Percentiles rank a stretch among this genome's conserved stretches.
These are phyloP conservation scores for Pygmarrhopalites habei DNA, from an alignment of 1,140 invertebrate species.

Conservation along the genomic window DNA sequence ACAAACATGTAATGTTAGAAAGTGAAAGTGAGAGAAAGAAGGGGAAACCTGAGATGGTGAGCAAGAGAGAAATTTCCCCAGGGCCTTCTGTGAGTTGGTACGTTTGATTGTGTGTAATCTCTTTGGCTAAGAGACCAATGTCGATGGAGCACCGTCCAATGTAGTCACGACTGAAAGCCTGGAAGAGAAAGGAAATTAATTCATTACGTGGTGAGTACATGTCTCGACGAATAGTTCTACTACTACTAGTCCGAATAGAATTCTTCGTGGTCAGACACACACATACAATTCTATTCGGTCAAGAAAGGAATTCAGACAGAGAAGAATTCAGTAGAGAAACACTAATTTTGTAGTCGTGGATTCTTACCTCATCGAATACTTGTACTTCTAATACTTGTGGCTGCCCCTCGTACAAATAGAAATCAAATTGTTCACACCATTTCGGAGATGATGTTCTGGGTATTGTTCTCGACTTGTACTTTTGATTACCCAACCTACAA, in stretches of 20 bases:
- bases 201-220: too few relatives aligned
- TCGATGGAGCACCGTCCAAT: conserved; percentile 67
- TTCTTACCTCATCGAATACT: conserved; percentile 80
- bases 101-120: conserved; percentile 85
- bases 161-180: conserved; percentile 25
- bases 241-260: too few relatives aligned
- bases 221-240: too few relatives aligned
- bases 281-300: too few relatives aligned
- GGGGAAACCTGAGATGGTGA: conserved; percentile 94
- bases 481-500: conserved; percentile 85
- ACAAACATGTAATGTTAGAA: too few relatives aligned
- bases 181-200: too few relatives aligned
- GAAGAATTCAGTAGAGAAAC: too few relatives aligned
- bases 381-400: conserved; percentile 79
- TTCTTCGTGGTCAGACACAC: too few relatives aligned
- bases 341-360: too few relatives aligned
- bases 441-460: conserved; percentile 74
- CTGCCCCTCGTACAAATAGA: conserved; percentile 89
- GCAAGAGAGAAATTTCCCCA: conserved; percentile 75
- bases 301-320: too few relatives aligned
- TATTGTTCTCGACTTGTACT: conserved; percentile 93
- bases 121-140: conserved; percentile 71
- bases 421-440: conserved; percentile 96
- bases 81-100: conserved; percentile 79
- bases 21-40: too few relatives aligned